Base-by-base conservation (phyloP, 2,888 invertebrate genomes). In the Mesochorus sp. region DNA sequence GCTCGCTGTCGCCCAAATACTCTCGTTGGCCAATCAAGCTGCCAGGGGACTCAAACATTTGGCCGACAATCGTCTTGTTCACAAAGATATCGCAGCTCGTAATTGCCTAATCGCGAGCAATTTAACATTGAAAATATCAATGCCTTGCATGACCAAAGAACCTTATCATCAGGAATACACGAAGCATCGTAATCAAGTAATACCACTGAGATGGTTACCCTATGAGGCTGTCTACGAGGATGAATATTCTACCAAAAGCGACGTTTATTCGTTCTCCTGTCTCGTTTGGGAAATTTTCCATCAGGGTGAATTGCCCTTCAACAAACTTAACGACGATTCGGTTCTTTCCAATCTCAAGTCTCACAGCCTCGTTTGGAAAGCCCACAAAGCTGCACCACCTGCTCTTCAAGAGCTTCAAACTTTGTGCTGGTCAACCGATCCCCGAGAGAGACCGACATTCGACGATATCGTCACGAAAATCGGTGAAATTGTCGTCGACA, bases 151-250 rank as follows among this genome's bases (percentile, higher is more conserved):
- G 82, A 95, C 95, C 34, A 94, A 95, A 84, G 98, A 97, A 83
- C 96, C 97, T 0, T 97, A 98, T 90, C 95, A 96, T 49, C 95
- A 95, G 83, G 98, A 99, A 89, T 99, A 98, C 91, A 96, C 94
- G 90, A 96, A 96, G 84, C 94, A 96, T 86, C 94, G 95, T 76
- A 97, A 97, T 87, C 91, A 96, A 93, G 94, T 96, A 84, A 94
- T 98, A 53, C 98, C 98, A 0, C 91, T 98, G 8, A 94, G 98
- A 83, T 98, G 98, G 98, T 90, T 98, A 90, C 96, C 98, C 0
- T 93, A 94, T 14, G 98, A 99, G 90, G 97, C 97, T 0, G 95
- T 97, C 0, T 92, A 96, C 82, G 98, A 98, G 85, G 97, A 97
- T 73, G 97, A 98, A 80, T 97, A 95, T 90, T 97, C 98, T 10